Percentiles rank a stretch among this genome's conserved stretches.
Evolutionary conservation across 2,888 invertebrate species (phyloP).

Genomic region (Altica lythri): DNA sequence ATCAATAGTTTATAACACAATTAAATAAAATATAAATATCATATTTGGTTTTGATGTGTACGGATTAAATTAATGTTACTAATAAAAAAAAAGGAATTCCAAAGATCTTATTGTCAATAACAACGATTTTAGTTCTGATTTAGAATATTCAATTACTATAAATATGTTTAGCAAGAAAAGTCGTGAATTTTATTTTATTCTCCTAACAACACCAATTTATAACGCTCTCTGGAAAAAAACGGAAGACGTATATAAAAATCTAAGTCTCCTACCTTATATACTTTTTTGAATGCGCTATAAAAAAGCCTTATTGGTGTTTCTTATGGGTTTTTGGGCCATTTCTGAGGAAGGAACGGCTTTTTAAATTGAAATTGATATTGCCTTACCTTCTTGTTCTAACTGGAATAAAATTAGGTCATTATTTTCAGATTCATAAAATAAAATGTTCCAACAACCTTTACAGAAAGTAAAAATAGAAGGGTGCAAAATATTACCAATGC

Average conservation of each 20-base stretch:
- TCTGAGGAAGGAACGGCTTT: slow-evolving; percentile 17
- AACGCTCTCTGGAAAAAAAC: slow-evolving; percentile 1
- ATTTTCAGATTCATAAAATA: slow-evolving; percentile 22
- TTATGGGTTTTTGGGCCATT: slow-evolving; percentile 24
- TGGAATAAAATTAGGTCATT: slow-evolving; percentile 28
- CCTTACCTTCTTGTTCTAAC: slow-evolving; percentile 29
- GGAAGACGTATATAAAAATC: slow-evolving; percentile 8
- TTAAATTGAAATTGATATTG: slow-evolving; percentile 41
- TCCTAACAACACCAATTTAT: slow-evolving; percentile 7
- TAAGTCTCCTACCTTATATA: slow-evolving; percentile 14
- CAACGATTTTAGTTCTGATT: too few species aligned
- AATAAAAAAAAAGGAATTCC: too few species aligned
- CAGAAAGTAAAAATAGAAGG: neutral
- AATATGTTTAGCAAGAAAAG: too few species aligned
- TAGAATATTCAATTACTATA: too few species aligned
- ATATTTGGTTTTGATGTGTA: too few species aligned
- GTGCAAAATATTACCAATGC: neutral
- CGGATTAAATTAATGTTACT: too few species aligned
- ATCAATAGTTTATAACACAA: too few species aligned
- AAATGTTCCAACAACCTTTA: slow-evolving; percentile 9
- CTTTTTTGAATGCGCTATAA: slow-evolving; percentile 27
- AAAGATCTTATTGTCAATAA: too few species aligned
- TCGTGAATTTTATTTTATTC: too few species aligned
- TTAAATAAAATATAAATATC: too few species aligned
- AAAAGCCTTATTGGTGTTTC: slow-evolving; percentile 30